Conservation (phyloP, 1,140 invertebrate genomes). For the Tachypleus tridentatus region DNA sequence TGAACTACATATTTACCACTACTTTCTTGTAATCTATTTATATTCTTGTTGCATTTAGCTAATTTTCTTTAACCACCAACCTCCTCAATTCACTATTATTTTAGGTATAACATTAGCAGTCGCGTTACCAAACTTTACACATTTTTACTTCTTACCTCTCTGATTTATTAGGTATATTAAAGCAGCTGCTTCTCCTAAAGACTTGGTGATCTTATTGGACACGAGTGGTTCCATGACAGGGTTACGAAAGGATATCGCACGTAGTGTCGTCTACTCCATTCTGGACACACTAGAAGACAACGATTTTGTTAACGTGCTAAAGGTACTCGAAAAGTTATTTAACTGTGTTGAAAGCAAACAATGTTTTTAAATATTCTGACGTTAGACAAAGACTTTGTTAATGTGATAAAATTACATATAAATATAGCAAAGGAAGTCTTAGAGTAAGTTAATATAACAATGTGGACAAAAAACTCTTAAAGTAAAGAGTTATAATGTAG, state of each 20-base stretch:
- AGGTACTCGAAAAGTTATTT: constrained; percentile 29
- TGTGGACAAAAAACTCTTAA: too few relatives aligned
- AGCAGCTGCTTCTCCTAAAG: constrained; percentile 93
- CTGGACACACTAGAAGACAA: constrained; percentile 94
- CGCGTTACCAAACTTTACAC: neutral
- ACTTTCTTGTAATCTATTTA: too few relatives aligned
- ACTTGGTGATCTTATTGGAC: constrained; percentile 91
- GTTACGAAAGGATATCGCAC: constrained; percentile 78
- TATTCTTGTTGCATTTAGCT: too few relatives aligned
- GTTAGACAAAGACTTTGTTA: too few relatives aligned
- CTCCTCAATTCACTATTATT: neutral
- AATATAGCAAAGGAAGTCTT: too few relatives aligned
- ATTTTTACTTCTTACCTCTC: neutral
- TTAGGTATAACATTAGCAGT: neutral
- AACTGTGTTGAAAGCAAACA: too few relatives aligned
- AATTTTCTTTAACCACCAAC: too few relatives aligned
- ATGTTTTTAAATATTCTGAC: too few relatives aligned
- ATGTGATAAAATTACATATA: too few relatives aligned
- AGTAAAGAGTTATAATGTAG: too few relatives aligned
- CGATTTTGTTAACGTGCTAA: constrained; percentile 89
- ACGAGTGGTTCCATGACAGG: constrained; percentile 96
- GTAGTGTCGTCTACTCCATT: constrained; percentile 68
- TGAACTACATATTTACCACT: too few relatives aligned
- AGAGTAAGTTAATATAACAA: too few relatives aligned
- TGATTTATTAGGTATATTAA: constrained; percentile 62